Conservation (phyloP, 2,888 invertebrate species). For the Pomacea canaliculata region DNA sequence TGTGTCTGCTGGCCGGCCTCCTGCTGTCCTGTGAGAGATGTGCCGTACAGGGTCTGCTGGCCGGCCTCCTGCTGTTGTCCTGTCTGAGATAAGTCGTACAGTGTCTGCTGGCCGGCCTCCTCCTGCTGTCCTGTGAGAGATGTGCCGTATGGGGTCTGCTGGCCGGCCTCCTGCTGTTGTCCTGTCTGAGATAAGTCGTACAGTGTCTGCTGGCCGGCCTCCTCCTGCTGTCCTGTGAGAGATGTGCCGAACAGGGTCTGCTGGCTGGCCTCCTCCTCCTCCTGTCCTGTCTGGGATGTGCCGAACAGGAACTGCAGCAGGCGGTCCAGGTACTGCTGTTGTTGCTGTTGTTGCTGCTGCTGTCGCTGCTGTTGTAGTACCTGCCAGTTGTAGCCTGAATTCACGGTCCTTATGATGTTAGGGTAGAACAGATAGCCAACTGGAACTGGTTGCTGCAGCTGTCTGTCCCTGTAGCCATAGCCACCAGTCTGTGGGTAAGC, state of each 20-base stretch:
- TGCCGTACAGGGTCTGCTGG: no score
- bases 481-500: no score
- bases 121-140: background rate
- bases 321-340: background rate
- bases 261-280: background rate
- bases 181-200: no score
- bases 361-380: background rate
- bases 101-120: no score
- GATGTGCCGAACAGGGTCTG: background rate
- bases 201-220: no score
- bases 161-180: background rate
- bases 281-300: background rate
- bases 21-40: background rate
- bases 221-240: background rate
- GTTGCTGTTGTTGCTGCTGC: no score
- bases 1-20: background rate
- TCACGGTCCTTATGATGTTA: no score
- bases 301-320: conserved; percentile 4
- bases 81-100: no score
- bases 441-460: no score
- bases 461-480: no score
- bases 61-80: background rate
- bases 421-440: no score
- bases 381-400: background rate
- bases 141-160: background rate